Base-by-base conservation (phyloP, 2,113 vertebrate genomes). In the Machaerirhynchus nigripectus region DNA sequence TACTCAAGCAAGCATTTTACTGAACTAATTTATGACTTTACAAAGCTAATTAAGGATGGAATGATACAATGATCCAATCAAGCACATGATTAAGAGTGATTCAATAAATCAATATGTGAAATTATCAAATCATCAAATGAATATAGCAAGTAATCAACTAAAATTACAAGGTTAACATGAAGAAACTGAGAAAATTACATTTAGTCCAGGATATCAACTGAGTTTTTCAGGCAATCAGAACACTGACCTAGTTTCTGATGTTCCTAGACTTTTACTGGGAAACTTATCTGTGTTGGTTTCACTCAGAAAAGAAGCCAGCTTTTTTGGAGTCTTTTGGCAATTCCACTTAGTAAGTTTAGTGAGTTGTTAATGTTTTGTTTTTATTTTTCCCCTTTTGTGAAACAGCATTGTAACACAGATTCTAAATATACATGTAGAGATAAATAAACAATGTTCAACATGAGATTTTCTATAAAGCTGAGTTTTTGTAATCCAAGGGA, bases 81-180 rank as follows among this genome's bases (percentile, higher is more conserved):
- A 89, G 65, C 21, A 60, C 35, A 59, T 89, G 55, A 89, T 93
- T 95, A 96, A 89, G 24, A 94, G 24, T 50, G 30, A 91, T 68
- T 77, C 84, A 87, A 87, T 89, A 84, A 96, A 87, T 89, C 84
- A 81, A 47, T 89, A 78, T 47, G 35, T 63, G 46, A 93, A 89
- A 82, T 89, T 93, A 91, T 84, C 61, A 87, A 84, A 91, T 91
- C 30, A 69, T 80, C 37, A 69, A 69, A 56, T 27, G 13, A 90
- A 64, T 49, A 61, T 15, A 71, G 9, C 24, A 69, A 49, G 23
- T 40, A 89, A 93, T 77, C 89, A 91, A 42, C 40, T 24, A 22
- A 89, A 95, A 89, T 78, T 81, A 63, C 14, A 70, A 57, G 40
- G 8, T 18, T 92, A 42, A 65, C 42, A 46, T 11, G 15, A 90